A percentile compares a stretch with the other conserved stretches of the same genome.
These are phyloP conservation scores for Clostera curtula DNA, from an alignment of 2,888 invertebrate genomes.

Conservation along the genomic window DNA sequence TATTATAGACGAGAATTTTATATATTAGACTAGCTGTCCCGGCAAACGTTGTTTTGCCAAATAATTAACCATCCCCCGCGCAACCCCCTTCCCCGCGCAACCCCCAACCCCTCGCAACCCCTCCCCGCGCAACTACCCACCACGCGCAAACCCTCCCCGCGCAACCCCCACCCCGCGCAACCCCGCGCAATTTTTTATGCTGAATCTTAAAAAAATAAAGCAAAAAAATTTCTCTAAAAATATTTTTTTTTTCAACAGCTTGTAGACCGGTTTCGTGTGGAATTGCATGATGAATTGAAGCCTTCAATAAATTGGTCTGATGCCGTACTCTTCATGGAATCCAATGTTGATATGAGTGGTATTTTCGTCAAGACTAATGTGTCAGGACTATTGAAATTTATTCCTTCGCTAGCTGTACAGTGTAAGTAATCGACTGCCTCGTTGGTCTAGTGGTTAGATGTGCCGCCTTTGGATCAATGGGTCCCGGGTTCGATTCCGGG, in stretches of 20 bases:
- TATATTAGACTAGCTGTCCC: too few species aligned
- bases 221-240: too few species aligned
- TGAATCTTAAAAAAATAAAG: too few species aligned
- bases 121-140: too few species aligned
- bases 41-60: too few species aligned
- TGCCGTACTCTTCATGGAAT: slow-evolving; percentile 45
- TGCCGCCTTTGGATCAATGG: neutral
- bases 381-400: slow-evolving; percentile 33
- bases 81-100: too few species aligned
- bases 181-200: neutral
- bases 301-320: slow-evolving; percentile 38
- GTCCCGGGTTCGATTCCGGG: slow-evolving; percentile 23
- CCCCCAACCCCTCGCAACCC: too few species aligned
- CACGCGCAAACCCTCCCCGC: too few species aligned
- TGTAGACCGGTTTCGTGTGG: slow-evolving; percentile 35
- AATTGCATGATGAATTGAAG: slow-evolving; percentile 24
- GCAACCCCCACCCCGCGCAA: too few species aligned
- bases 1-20: too few species aligned
- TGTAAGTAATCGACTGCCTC: slow-evolving; percentile 25
- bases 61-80: too few species aligned
- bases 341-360: slow-evolving; percentile 40
- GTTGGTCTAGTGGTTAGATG: neutral
- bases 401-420: slow-evolving; percentile 36
- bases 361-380: slow-evolving; percentile 31
- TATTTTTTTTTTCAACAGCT: slow-evolving; percentile 26